A percentile compares a stretch with the other conserved stretches of the same genome.
phyloP scores from a whole-genome alignment of 2,888 invertebrate species.

The Troilus luridus region DNA sequence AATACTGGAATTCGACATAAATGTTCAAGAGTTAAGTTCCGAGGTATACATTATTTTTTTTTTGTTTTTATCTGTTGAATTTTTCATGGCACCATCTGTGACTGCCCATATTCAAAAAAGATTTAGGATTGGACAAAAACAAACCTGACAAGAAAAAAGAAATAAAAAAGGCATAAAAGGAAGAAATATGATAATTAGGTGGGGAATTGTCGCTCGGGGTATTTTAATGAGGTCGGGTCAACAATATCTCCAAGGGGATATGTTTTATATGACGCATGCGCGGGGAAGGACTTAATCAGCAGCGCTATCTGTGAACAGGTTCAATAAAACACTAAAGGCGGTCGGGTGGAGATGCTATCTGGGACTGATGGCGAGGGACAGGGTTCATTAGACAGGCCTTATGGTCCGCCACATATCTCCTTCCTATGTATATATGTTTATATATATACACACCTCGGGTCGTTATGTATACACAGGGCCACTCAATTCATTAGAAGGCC shows the following conservation, averaged over 20 bases:
- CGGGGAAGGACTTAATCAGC: conserved; percentile 25
- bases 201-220: conserved; percentile 46
- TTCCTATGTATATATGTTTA: conserved; percentile 3
- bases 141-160: conserved; percentile 40
- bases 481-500: conserved; percentile 12
- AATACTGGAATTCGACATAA: conserved; percentile 26
- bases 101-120: conserved; percentile 41
- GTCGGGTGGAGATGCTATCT: background rate
- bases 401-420: conserved; percentile 21
- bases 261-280: conserved; percentile 47
- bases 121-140: conserved; percentile 39
- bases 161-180: conserved; percentile 24
- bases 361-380: background rate
- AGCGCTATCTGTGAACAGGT: conserved; percentile 36
- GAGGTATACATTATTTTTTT: conserved; percentile 16
- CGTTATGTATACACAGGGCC: conserved; percentile 31
- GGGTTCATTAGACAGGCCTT: conserved; percentile 23
- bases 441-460: background rate
- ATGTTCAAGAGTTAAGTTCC: conserved; percentile 6
- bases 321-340: conserved; percentile 48
- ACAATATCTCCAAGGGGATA: conserved; percentile 2
- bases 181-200: conserved; percentile 45
- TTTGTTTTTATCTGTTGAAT: conserved; percentile 28
- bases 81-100: conserved; percentile 50
- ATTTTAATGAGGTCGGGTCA: conserved; percentile 43